These are phyloP conservation scores for Lysandra coridon DNA, from an alignment of 2,888 invertebrate species.

Conservation along the genomic window DNA sequence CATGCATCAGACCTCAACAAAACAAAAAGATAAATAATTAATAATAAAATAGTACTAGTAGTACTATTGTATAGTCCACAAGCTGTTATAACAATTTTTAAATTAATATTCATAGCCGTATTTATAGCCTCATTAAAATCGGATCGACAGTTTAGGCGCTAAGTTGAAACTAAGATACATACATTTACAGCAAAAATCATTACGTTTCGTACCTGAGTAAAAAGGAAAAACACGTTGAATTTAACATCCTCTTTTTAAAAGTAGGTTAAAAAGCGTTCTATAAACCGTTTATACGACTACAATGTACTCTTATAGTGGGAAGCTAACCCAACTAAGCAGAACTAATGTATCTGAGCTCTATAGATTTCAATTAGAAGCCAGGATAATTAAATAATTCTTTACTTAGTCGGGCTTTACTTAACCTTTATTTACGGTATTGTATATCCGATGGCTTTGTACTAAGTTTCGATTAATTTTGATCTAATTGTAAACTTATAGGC, in stretches of 20 bases:
- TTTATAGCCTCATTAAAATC: no score
- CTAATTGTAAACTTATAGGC: neutral
- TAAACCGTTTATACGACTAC: neutral
- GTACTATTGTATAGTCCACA: no score
- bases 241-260: neutral
- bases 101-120: no score
- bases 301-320: neutral
- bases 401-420: conserved; percentile 8
- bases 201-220: no score
- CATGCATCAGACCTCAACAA: no score
- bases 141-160: no score
- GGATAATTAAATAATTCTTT: conserved; percentile 25
- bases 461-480: neutral
- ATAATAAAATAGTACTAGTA: no score
- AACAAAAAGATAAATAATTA: no score
- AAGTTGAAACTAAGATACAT: no score
- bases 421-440: conserved; percentile 18
- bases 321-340: conserved; percentile 8
- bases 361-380: conserved; percentile 13
- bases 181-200: no score
- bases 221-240: no score
- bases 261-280: neutral
- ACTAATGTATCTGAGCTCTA: conserved; percentile 14
- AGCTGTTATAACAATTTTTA: no score
- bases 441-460: neutral